Evolutionary conservation across 2,797 vertebrate genomes (phyloP), one percentile per base, ranked within the genome.

Genomic region (Chiroxiphia lanceolata): DNA sequence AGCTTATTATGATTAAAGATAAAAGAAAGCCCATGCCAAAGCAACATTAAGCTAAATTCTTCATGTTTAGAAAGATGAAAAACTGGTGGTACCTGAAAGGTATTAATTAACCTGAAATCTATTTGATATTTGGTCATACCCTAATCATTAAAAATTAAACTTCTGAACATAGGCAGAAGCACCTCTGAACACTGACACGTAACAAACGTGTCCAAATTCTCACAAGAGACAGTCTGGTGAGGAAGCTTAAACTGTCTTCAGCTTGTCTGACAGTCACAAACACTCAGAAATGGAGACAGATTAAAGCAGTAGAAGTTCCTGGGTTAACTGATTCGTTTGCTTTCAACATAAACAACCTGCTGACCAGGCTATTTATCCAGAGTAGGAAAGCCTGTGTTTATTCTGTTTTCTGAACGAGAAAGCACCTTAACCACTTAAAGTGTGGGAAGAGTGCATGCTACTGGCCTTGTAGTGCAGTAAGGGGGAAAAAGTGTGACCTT

Each of bases 391-490:
- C 5, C 25, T 50, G 11, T 83, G 38, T 83, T 93, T 83, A 71
- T 61, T 72, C 26, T 15, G 38, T 78, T 78, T 93, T 78, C 83
- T 71, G 36, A 90, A 81, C 6, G 81, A 68, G 23, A 40, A 83
- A 53, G n/a, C 70, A 29, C 15, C 17, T 50, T 63, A 63, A 16
- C 15, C 27, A 44, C 20, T 81, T 65, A 38, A 48, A 50, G 38
- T 47, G 80, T 56, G 20, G 31, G 20, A 93, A 91, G 18, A 47
- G 15, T 69, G 25, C 13, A 6, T 29, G 31, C 6, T 47, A 29
- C 33, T 9, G 1, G n/a, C 11, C n/a, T 72, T 67, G 40, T 25
- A 15, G 20, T 0, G 0, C 21, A 76, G 25, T 21, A 54, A 65
- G 9, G 21, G 11, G 9, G 4, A 36, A 75, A 74, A 76, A 31